Evolutionary conservation across 2,888 invertebrate species (phyloP), one percentile per base, ranked within the genome.

Genomic region (Eupithecia abbreviata): DNA sequence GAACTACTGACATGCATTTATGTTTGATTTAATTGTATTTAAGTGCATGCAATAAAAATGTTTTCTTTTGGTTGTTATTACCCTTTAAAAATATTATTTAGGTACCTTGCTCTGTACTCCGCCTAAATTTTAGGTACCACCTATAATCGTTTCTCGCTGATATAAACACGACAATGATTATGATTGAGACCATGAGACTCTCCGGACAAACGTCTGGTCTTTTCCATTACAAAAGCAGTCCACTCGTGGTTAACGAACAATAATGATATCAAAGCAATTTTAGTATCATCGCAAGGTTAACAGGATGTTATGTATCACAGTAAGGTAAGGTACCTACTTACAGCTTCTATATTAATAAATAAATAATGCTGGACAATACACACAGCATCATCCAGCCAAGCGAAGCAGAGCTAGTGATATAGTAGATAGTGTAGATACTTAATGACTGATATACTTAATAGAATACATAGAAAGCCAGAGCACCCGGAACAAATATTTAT

Each of bases 1-100:
- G 71, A 78, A 70, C 72, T 69, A 75, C 47, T 77, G 71, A 70
- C 69, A 72, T 72, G 51, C 77, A 77, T 71, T 71, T 77, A 70
- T 58, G 51, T 73, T 73, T 9, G 30, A 49, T 62, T 69, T 69
- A 5, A 43, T 68, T 51, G 3, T 3, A 4, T 10, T 58, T 9
- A 7, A 58, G 58, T 9, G 9, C 58, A 10, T 30, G 10, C 55
- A 18, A 55, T 18, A n/a, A 55, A 55, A n/a, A 18, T 2, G 51
- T 0, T 51, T 13, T 13, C 1, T 51, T 51, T 51, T 51, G 5
- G n/a, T 18, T 51, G 6, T 51, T 3, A 58, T 58, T n/a, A 7
- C 18, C 7, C 7, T 9, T 55, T 4, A 18, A 58, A 18, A 9
- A 49, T 49, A 49, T 13, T 58, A 58, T 58, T 58, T 10, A 58